Conservation (phyloP, 2,888 invertebrate genomes). For the Cosmorhoe ocellata region DNA sequence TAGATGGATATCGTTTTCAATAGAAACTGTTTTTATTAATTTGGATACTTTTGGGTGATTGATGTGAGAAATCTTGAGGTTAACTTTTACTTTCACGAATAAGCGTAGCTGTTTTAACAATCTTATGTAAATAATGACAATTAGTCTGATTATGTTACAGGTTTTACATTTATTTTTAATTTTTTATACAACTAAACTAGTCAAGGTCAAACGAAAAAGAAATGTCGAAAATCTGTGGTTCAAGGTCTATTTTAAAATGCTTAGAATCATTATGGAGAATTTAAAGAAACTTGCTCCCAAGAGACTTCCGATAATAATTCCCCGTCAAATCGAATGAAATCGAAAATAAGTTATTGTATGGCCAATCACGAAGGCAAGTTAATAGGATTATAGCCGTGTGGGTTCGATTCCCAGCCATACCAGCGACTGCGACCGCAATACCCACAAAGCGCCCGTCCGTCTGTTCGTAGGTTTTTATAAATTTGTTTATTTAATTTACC, state of each 20-base stretch:
- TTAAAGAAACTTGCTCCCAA: too few relatives aligned
- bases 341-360: constrained; percentile 76
- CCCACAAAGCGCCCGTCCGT: constrained; percentile 60
- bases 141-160: too few relatives aligned
- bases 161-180: too few relatives aligned
- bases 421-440: constrained; percentile 58
- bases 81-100: constrained; percentile 15
- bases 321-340: constrained; percentile 54
- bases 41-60: constrained; percentile 62
- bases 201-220: too few relatives aligned
- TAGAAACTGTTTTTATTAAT: constrained; percentile 59
- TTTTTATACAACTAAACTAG: too few relatives aligned
- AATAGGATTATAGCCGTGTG: constrained; percentile 76
- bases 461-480: constrained; percentile 69
- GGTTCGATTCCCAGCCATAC: constrained; percentile 64
- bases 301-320: not conserved
- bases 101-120: not conserved
- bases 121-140: too few relatives aligned
- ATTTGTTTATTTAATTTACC: constrained; percentile 82
- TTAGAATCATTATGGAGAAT: too few relatives aligned
- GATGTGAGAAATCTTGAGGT: constrained; percentile 63
- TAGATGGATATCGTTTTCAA: constrained; percentile 68
- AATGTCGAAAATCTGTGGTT: too few relatives aligned
- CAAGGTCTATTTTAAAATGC: too few relatives aligned
- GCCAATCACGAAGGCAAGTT: constrained; percentile 64